Evolutionary conservation across 1,140 invertebrate genomes (phyloP).

Genomic region (Amphibalanus amphitrite): DNA sequence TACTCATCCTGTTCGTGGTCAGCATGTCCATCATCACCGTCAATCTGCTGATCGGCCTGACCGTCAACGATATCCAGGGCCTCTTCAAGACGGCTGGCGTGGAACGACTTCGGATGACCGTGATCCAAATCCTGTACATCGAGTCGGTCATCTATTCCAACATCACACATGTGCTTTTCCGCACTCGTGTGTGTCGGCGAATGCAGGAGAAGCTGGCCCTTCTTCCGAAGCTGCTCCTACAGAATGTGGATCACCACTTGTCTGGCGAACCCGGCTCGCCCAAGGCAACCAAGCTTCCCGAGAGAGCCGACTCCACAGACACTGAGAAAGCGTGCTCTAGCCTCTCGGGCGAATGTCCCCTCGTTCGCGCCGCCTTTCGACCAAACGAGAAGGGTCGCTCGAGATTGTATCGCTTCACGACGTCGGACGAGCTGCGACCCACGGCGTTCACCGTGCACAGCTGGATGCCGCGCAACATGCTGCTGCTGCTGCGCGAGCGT

Average conservation of each 20-base stretch:
- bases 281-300: neutral
- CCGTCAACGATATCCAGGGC: conserved; percentile 20
- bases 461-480: neutral
- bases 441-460: neutral
- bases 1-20: conserved; percentile 19
- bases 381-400: neutral
- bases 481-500: neutral
- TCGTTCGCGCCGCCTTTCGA: neutral
- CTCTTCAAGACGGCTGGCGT: conserved; percentile 4
- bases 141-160: neutral
- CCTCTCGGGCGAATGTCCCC: too few species aligned
- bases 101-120: neutral
- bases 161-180: neutral
- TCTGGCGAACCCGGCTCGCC: neutral
- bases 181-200: neutral
- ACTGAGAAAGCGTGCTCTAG: too few species aligned
- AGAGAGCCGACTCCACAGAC: too few species aligned
- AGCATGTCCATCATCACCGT: conserved; percentile 19
- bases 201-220: neutral
- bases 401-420: neutral
- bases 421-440: neutral
- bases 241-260: neutral
- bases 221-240: neutral
- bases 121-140: neutral
- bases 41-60: conserved; percentile 21